These are phyloP conservation scores for Diphyllodes magnificus DNA, from an alignment of 2,113 vertebrate species.

Conservation along the genomic window DNA sequence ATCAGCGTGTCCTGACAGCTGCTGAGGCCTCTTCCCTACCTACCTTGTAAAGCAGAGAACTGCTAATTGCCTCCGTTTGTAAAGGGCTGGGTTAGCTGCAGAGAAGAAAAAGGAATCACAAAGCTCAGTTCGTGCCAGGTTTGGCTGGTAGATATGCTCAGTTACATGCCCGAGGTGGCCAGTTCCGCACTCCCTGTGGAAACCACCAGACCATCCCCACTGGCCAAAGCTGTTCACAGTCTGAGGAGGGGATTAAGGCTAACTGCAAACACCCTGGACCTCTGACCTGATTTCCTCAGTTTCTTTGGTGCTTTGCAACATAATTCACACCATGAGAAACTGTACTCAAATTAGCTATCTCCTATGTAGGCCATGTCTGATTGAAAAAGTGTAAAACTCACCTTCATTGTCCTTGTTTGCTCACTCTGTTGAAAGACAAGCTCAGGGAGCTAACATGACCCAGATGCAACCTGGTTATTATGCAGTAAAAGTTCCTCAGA, in stretches of 20 bases:
- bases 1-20: neutral
- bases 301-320: neutral
- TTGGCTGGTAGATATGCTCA: neutral
- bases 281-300: neutral
- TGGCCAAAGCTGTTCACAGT: accelerated
- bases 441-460: neutral
- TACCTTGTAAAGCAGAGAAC: accelerated
- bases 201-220: accelerated
- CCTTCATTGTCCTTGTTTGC: neutral
- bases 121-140: accelerated
- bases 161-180: accelerated
- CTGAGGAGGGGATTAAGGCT: neutral
- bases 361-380: neutral
- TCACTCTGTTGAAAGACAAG: neutral
- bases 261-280: neutral
- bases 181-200: accelerated
- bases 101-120: neutral
- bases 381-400: neutral
- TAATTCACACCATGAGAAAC: neutral
- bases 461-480: neutral
- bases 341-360: neutral
- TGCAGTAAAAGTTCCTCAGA: neutral
- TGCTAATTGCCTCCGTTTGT: neutral
- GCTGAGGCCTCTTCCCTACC: neutral
- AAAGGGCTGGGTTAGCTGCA: neutral